A percentile compares a stretch with the other conserved stretches of the same genome.
These are phyloP conservation scores for Pseudanteris insignis DNA, from an alignment of 2,888 invertebrate species.

Conservation along the genomic window DNA sequence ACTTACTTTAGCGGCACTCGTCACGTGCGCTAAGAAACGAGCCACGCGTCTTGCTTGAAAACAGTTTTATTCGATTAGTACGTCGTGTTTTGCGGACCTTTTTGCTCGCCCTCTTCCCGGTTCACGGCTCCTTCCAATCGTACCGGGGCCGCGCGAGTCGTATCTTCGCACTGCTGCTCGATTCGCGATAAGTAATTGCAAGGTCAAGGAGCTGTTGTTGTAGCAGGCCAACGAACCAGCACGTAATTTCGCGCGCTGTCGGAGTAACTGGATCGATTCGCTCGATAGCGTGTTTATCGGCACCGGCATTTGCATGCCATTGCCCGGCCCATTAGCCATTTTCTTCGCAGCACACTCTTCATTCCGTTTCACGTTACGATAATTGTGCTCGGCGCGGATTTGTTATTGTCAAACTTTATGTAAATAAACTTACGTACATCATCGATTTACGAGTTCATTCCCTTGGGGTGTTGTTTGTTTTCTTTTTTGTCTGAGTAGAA, in stretches of 20 bases:
- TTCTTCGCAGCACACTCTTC: too few species aligned
- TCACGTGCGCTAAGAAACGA: conserved; percentile 57
- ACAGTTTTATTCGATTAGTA: conserved; percentile 48
- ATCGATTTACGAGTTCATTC: too few species aligned
- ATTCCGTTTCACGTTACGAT: too few species aligned
- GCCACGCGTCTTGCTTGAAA: conserved; percentile 51
- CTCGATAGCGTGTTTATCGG: too few species aligned
- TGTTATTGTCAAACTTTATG: too few species aligned
- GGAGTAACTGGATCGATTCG: conserved; percentile 12
- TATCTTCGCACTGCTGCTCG: conserved; percentile 22
- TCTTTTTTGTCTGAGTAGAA: too few species aligned
- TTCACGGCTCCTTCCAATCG: conserved; percentile 35
- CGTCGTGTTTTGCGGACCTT: conserved; percentile 42
- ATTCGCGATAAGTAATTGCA: conserved; percentile 33
- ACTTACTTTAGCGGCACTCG: conserved; percentile 62
- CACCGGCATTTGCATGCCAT: too few species aligned
- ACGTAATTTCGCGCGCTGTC: too few species aligned
- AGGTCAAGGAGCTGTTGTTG: conserved; percentile 34
- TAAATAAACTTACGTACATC: too few species aligned
- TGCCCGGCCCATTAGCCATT: too few species aligned
- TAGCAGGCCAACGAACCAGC: conserved; percentile 28
- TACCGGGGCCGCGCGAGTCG: conserved; percentile 18
- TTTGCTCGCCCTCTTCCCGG: conserved; percentile 38
- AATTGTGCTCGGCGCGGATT: too few species aligned
- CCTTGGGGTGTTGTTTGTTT: too few species aligned